Conservation (phyloP, 2,888 invertebrate species). For the Rutpela maculata region DNA sequence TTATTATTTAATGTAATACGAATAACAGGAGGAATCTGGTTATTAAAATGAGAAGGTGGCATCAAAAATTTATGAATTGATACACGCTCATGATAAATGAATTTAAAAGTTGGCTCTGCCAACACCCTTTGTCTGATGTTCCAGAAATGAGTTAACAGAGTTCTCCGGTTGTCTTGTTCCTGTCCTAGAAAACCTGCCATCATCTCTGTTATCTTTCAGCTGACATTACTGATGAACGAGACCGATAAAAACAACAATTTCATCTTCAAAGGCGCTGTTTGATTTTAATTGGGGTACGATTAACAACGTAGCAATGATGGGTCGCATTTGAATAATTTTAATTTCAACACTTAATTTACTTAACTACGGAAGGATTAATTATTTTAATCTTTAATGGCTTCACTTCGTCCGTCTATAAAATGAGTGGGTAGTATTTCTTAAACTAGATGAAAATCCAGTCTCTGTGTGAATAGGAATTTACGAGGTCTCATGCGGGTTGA, state of each 20-base stretch:
- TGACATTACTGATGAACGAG: constrained; percentile 43
- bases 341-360: constrained; percentile 25
- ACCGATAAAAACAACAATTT: constrained; percentile 42
- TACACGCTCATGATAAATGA: background rate
- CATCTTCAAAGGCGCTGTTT: constrained; percentile 37
- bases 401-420: background rate
- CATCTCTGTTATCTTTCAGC: constrained; percentile 31
- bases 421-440: constrained; percentile 4
- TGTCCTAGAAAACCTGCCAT: constrained; percentile 14
- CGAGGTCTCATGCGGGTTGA: no score
- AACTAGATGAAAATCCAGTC: no score
- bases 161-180: background rate
- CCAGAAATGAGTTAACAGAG: constrained; percentile 5
- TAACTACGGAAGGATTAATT: constrained; percentile 7
- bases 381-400: background rate
- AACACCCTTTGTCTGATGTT: constrained; percentile 21
- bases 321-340: constrained; percentile 25
- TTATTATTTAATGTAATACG: no score
- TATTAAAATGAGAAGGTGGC: no score
- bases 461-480: no score
- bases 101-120: background rate
- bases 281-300: constrained; percentile 38
- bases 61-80: no score
- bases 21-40: no score
- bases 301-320: constrained; percentile 14